Conservation (phyloP, 2,113 vertebrate genomes). For the Brachypodius melanocephalos region DNA sequence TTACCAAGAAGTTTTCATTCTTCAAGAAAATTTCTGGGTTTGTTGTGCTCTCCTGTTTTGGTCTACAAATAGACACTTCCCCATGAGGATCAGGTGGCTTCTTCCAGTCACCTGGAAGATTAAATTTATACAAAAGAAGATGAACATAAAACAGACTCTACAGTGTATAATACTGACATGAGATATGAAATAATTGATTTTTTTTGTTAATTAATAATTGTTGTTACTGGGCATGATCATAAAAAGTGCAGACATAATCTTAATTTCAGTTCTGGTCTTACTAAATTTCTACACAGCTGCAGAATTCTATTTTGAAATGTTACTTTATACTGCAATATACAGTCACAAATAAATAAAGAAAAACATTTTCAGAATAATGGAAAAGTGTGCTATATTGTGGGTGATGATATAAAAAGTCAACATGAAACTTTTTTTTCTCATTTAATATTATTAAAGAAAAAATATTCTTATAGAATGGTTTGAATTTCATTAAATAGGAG, state of each 20-base stretch:
- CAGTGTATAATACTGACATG: not conserved
- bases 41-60: not conserved
- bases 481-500: not conserved
- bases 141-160: not conserved
- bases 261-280: not conserved
- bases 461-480: not conserved
- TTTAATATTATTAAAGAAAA: not conserved
- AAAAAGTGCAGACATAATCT: not conserved
- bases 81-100: not conserved
- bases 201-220: not conserved
- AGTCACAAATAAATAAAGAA: not conserved
- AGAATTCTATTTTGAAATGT: not conserved
- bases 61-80: not conserved
- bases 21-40: not conserved
- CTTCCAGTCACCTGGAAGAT: not conserved
- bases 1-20: not conserved
- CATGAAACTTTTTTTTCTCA: not conserved
- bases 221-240: not conserved
- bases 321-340: not conserved
- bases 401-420: not conserved
- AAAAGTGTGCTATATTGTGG: not conserved
- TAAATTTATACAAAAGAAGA: not conserved
- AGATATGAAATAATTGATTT: not conserved
- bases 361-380: not conserved
- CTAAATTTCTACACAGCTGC: not conserved